phyloP scores from a whole-genome alignment of 2,888 invertebrate species.

The Lepidocyrtoides sp. region DNA sequence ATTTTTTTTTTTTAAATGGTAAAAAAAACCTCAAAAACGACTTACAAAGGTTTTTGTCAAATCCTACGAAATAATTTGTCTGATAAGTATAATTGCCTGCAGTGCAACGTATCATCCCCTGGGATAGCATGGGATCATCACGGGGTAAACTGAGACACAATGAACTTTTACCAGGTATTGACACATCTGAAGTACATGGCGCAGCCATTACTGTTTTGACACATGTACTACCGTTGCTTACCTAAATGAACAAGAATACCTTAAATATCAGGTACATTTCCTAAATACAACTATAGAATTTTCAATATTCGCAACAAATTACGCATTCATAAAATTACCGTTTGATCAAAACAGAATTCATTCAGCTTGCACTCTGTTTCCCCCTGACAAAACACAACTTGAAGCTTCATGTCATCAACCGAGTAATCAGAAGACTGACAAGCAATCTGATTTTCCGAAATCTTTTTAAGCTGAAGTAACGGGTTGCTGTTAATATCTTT shows the following conservation, averaged over 20 bases:
- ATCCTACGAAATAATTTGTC: constrained; percentile 77
- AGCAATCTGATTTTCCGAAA: constrained; percentile 6
- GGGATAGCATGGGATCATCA: not conserved
- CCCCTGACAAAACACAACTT: constrained; percentile 73
- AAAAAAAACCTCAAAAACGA: too few species aligned
- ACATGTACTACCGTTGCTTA: not conserved
- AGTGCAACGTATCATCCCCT: constrained; percentile 78
- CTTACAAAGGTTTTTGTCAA: constrained; percentile 78
- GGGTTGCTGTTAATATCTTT: constrained; percentile 60
- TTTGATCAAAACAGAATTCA: constrained; percentile 70
- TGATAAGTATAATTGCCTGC: constrained; percentile 71
- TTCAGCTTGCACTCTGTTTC: constrained; percentile 73
- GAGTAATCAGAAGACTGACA: constrained; percentile 40
- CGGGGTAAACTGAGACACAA: constrained; percentile 63
- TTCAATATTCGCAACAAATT: too few species aligned
- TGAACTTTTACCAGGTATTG: too few species aligned
- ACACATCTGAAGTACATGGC: too few species aligned
- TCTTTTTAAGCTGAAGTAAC: constrained; percentile 41
- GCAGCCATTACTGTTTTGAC: not conserved
- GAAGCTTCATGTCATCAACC: constrained; percentile 10
- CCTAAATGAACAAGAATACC: too few species aligned
- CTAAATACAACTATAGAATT: not conserved
- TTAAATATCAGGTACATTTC: too few species aligned
- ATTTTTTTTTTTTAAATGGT: not conserved
- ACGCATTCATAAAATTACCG: constrained; percentile 1